Percentiles rank a stretch among this genome's conserved stretches.
Conservation (phyloP, 1,140 invertebrate genomes). For the Delia radicum region DNA sequence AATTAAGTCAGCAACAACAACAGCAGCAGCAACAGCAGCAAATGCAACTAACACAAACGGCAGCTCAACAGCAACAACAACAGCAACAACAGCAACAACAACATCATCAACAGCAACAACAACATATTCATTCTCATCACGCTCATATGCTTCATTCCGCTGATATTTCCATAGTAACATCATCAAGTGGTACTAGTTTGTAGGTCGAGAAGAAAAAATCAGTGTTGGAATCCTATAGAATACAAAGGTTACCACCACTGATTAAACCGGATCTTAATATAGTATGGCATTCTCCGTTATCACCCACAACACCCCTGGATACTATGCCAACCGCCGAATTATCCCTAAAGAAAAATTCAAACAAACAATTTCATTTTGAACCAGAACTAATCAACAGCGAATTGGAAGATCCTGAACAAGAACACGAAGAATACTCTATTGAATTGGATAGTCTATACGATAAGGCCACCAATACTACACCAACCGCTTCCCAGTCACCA, state of each 20-base stretch:
- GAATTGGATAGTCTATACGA: not conserved
- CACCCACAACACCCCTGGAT: slow-evolving; percentile 29
- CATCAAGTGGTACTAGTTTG: slow-evolving; percentile 50
- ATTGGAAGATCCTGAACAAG: not conserved
- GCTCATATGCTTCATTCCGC: slow-evolving; percentile 51
- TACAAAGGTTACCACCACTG: slow-evolving; percentile 9
- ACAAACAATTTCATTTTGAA: not conserved
- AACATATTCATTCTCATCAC: slow-evolving; percentile 36
- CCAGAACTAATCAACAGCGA: not conserved
- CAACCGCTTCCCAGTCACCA: not conserved
- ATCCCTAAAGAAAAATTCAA: slow-evolving; percentile 7
- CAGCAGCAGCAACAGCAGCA: slow-evolving; percentile 41
- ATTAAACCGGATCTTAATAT: not conserved
- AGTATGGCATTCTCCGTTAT: slow-evolving; percentile 27
- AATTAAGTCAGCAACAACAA: slow-evolving; percentile 46
- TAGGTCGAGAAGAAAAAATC: slow-evolving; percentile 40
- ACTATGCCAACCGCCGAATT: slow-evolving; percentile 31
- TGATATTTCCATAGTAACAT: slow-evolving; percentile 51
- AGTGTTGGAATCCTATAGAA: not conserved
- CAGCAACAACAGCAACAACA: slow-evolving; percentile 51
- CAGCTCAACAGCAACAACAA: slow-evolving; percentile 49
- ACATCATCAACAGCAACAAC: no score
- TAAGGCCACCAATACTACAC: not conserved
- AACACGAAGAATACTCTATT: not conserved
- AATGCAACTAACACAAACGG: slow-evolving; percentile 38